Evolutionary conservation across 1,140 invertebrate species (phyloP).

Genomic region (Cydia fagiglandana): DNA sequence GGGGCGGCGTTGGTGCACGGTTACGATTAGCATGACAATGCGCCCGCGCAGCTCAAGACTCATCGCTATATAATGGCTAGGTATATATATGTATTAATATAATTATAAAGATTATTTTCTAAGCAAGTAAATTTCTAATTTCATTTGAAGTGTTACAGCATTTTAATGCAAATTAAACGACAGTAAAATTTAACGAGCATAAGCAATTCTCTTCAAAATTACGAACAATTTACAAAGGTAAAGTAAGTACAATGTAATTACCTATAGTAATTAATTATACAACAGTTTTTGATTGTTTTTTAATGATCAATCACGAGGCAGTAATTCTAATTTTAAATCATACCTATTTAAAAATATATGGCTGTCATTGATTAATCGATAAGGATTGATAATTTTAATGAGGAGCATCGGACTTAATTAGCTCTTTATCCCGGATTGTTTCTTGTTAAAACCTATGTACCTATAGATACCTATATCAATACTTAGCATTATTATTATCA

Average conservation of each 20-base stretch:
- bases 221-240: not conserved
- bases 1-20: too few relatives aligned
- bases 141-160: not conserved
- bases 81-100: not conserved
- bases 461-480: too few relatives aligned
- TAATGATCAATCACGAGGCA: too few relatives aligned
- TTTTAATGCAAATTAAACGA: not conserved
- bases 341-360: too few relatives aligned
- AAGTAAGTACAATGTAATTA: not conserved
- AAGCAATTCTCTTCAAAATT: too few relatives aligned
- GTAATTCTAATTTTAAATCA: too few relatives aligned
- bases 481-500: not conserved
- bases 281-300: too few relatives aligned
- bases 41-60: not conserved
- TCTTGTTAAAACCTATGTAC: too few relatives aligned
- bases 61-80: not conserved
- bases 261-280: too few relatives aligned
- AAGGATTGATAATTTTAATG: too few relatives aligned
- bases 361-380: too few relatives aligned
- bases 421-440: not conserved
- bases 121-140: not conserved
- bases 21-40: slow-evolving; percentile 1
- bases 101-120: not conserved
- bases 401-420: not conserved
- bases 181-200: not conserved